A percentile compares a stretch with the other conserved stretches of the same genome.
These are phyloP conservation scores for Apis cerana DNA, from an alignment of 1,140 invertebrate species.

Conservation along the genomic window DNA sequence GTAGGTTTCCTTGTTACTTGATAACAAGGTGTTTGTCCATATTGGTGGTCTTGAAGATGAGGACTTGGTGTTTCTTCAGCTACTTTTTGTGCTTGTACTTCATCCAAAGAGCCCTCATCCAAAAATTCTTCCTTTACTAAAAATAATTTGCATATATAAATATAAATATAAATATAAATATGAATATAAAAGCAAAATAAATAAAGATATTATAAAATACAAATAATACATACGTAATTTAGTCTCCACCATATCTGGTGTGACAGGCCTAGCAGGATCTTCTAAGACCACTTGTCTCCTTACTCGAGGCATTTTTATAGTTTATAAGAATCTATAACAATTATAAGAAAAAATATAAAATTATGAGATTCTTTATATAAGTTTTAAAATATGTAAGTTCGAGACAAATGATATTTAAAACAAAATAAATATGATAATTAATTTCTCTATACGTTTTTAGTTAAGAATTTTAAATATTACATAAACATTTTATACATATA, in stretches of 20 bases:
- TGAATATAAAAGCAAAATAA: not conserved
- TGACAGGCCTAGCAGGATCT: conserved; percentile 79
- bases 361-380: not conserved
- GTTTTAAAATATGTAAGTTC: not conserved
- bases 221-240: conserved; percentile 74
- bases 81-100: conserved; percentile 76
- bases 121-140: conserved; percentile 79
- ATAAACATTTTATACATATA: not conserved
- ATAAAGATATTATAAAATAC: not conserved
- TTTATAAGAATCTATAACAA: conserved; percentile 64
- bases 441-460: too few relatives aligned
- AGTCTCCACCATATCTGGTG: conserved; percentile 79
- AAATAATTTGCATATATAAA: not conserved
- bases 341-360: conserved; percentile 11
- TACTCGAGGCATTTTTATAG: conserved; percentile 76
- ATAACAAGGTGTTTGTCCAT: conserved; percentile 90
- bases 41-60: conserved; percentile 92
- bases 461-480: not conserved
- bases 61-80: conserved; percentile 84
- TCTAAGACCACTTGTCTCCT: conserved; percentile 80
- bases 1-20: conserved; percentile 84
- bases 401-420: not conserved
- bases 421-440: not conserved
- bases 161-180: not conserved
- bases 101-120: conserved; percentile 77